Evolutionary conservation across 2,113 vertebrate species (phyloP).

Genomic region (Promerops cafer): DNA sequence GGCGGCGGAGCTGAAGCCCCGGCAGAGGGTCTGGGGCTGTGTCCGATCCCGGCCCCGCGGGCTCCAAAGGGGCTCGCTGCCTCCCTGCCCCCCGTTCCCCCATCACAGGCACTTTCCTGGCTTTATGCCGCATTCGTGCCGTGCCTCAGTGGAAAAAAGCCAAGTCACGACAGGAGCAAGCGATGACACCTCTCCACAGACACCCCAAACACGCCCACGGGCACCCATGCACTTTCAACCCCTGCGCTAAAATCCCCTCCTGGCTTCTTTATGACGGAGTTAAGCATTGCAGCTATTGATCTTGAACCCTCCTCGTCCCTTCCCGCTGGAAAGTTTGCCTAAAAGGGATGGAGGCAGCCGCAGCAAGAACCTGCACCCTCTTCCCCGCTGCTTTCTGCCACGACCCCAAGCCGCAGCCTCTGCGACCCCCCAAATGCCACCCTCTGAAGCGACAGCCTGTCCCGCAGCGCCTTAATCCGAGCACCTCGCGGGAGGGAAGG

Average conservation of each 20-base stretch:
- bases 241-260: neutral
- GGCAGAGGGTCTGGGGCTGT: neutral
- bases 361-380: neutral
- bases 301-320: neutral
- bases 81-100: neutral
- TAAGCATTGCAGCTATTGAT: neutral
- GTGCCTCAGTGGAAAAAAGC: neutral
- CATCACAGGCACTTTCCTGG: neutral
- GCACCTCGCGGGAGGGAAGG: fast-evolving
- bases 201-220: neutral
- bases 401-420: neutral
- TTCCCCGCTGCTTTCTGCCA: neutral
- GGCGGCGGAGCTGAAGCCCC: neutral
- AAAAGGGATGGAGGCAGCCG: neutral
- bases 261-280: neutral
- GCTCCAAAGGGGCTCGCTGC: neutral
- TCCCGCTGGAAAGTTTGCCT: neutral
- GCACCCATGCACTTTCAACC: neutral
- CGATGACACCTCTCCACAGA: neutral
- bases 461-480: neutral
- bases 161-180: neutral
- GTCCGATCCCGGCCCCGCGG: neutral
- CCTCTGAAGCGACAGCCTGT: neutral
- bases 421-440: neutral
- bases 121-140: neutral